phyloP scores from a whole-genome alignment of 2,888 invertebrate species.

The Apotomis turbidana region DNA sequence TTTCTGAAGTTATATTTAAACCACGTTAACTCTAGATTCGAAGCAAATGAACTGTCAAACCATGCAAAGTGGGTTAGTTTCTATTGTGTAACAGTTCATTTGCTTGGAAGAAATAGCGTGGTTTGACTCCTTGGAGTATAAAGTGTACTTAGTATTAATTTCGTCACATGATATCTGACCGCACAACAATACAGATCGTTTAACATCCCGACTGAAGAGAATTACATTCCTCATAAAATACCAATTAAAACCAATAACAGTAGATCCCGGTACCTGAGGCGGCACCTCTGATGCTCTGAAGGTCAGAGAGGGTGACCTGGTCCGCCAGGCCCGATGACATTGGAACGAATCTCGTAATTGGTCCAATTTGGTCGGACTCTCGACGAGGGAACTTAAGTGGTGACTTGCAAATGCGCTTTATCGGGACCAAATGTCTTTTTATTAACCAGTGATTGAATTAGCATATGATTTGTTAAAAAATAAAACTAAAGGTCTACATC shows the following conservation, averaged over 20 bases:
- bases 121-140: too few species aligned
- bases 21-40: too few species aligned
- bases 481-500: too few species aligned
- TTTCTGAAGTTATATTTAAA: too few species aligned
- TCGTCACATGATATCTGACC: too few species aligned
- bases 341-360: conserved; percentile 67
- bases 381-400: conserved; percentile 25
- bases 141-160: too few species aligned
- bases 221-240: conserved; percentile 20
- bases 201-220: conserved; percentile 6
- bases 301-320: conserved; percentile 41
- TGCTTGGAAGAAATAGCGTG: too few species aligned
- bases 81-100: too few species aligned
- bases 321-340: conserved; percentile 53
- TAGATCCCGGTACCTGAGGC: conserved; percentile 24
- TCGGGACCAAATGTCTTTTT: conserved; percentile 2
- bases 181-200: background rate
- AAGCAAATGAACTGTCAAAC: too few species aligned
- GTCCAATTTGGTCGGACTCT: conserved; percentile 56
- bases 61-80: too few species aligned
- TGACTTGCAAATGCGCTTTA: conserved; percentile 26
- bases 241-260: conserved; percentile 7
- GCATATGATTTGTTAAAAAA: background rate
- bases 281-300: conserved; percentile 22
- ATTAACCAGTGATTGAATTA: background rate